phyloP scores from a whole-genome alignment of 1,140 invertebrate species.

The Helicoverpa zea region DNA sequence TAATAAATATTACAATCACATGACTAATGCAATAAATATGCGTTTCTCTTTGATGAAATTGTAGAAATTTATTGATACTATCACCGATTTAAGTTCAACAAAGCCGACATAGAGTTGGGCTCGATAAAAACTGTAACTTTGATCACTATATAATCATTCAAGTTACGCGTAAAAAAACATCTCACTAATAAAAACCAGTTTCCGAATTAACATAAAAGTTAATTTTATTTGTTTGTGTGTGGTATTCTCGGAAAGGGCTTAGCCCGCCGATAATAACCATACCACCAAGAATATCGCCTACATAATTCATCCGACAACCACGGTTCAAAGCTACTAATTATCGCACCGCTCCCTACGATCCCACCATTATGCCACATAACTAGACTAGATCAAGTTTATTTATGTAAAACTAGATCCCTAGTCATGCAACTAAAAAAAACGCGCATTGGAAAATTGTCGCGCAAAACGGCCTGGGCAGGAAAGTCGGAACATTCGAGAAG shows the following conservation, averaged over 20 bases:
- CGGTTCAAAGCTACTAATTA: conserved; percentile 28
- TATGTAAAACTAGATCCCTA: conserved; percentile 50
- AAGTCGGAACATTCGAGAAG: conserved; percentile 51
- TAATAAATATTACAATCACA: conserved; percentile 35
- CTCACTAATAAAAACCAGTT: conserved; percentile 26
- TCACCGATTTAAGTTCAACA: background rate
- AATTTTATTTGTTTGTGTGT: conserved; percentile 15
- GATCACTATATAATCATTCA: too few relatives aligned
- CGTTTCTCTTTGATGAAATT: conserved; percentile 14
- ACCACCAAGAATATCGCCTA: conserved; percentile 18
- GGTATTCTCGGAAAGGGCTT: conserved; percentile 32
- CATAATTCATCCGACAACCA: conserved; percentile 30
- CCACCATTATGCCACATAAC: conserved; percentile 45
- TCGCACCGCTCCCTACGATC: conserved; percentile 17
- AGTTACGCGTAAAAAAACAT: background rate
- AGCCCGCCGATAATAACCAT: conserved; percentile 12
- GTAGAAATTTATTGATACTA: background rate
- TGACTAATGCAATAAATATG: conserved; percentile 24
- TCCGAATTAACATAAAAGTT: conserved; percentile 11
- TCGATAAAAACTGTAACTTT: too few relatives aligned
- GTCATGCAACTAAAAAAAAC: conserved; percentile 49
- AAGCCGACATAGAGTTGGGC: background rate
- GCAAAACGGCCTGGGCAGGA: conserved; percentile 28
- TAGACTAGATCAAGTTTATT: conserved; percentile 53
- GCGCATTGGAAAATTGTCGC: conserved; percentile 50